Conservation (phyloP, 2,888 invertebrate genomes). For the Coleophora flavipennella region DNA sequence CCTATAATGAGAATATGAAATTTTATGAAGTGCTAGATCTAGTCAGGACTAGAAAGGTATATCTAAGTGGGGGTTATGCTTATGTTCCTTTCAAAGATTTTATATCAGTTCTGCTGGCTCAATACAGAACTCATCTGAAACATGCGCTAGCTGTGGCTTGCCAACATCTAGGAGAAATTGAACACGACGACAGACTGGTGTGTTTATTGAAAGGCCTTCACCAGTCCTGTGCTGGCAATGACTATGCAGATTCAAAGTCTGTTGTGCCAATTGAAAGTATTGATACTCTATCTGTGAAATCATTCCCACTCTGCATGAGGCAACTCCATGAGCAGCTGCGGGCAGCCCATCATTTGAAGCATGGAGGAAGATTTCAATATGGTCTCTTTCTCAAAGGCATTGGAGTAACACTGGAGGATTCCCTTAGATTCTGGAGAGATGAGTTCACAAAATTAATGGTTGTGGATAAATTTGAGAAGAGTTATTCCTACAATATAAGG, state of each 20-base stretch:
- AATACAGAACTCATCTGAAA: slow-evolving; percentile 80
- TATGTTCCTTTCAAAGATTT: slow-evolving; percentile 90
- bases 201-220: slow-evolving; percentile 83
- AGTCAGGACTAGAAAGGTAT: slow-evolving; percentile 84
- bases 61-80: slow-evolving; percentile 85
- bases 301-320: slow-evolving; percentile 98
- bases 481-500: slow-evolving; percentile 91
- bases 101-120: slow-evolving; percentile 83
- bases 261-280: slow-evolving; percentile 81
- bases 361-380: slow-evolving; percentile 91
- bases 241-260: slow-evolving; percentile 74
- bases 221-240: slow-evolving; percentile 87
- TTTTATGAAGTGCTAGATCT: slow-evolving; percentile 91
- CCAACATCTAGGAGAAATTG: slow-evolving; percentile 80
- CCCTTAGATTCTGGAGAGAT: slow-evolving; percentile 89
- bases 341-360: slow-evolving; percentile 88
- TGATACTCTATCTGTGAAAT: slow-evolving; percentile 83
- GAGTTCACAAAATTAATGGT: slow-evolving; percentile 92
- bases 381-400: slow-evolving; percentile 96
- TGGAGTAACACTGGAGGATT: slow-evolving; percentile 92
- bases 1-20: slow-evolving; percentile 73
- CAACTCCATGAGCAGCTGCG: slow-evolving; percentile 86
- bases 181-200: slow-evolving; percentile 87
- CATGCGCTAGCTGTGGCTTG: slow-evolving; percentile 79
- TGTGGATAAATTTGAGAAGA: slow-evolving; percentile 91